Percentiles rank a stretch among this genome's conserved stretches.
phyloP scores from a whole-genome alignment of 1,140 invertebrate genomes.

The Ostrea denselamellosa region DNA sequence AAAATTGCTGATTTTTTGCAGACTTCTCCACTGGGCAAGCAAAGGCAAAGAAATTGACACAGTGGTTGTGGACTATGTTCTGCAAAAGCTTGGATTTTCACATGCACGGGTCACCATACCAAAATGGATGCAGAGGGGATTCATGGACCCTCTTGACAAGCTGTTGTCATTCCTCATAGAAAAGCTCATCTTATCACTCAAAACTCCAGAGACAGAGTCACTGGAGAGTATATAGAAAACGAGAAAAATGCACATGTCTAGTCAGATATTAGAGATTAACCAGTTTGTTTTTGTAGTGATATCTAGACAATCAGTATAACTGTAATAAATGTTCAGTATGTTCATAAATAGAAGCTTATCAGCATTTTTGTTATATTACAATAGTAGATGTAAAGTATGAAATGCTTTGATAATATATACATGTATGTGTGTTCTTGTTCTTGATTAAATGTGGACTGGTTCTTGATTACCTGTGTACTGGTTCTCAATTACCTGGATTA shows the following conservation, averaged over 20 bases:
- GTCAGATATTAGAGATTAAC: background rate
- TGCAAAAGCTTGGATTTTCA: constrained; percentile 97
- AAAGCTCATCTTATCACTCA: constrained; percentile 71
- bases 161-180: constrained; percentile 76
- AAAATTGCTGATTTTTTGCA: constrained; percentile 72
- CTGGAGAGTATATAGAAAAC: background rate
- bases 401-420: no score
- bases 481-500: no score
- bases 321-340: no score
- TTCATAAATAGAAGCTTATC: no score
- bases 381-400: no score
- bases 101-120: constrained; percentile 98
- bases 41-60: constrained; percentile 90
- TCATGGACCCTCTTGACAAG: constrained; percentile 90
- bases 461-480: no score
- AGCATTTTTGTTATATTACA: no score
- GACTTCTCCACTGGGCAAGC: constrained; percentile 95
- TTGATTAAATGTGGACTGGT: no score
- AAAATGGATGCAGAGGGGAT: constrained; percentile 98
- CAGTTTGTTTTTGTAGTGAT: background rate
- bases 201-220: constrained; percentile 64
- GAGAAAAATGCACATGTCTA: background rate
- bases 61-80: constrained; percentile 97
- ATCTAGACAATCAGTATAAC: background rate
- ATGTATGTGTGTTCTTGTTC: no score